phyloP scores from a whole-genome alignment of 92 coral and sea anemone species.

The Phenganax marumi region DNA sequence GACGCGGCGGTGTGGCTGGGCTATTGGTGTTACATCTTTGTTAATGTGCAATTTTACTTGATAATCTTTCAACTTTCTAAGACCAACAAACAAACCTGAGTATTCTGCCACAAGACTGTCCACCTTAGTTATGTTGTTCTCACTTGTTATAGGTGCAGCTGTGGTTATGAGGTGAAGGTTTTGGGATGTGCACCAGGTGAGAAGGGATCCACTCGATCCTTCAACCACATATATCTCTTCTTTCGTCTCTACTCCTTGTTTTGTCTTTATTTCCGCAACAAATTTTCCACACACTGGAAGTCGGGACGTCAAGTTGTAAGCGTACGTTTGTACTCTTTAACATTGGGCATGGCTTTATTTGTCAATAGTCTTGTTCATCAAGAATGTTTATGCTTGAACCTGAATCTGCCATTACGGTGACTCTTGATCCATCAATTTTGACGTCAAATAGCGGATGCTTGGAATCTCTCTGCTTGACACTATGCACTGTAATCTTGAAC shows the following conservation, averaged over 20 bases:
- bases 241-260: not conserved
- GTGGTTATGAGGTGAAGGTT: conserved; percentile 18
- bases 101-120: conserved; percentile 9
- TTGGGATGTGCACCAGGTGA: conserved; percentile 2
- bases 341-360: no score
- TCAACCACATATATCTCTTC: conserved; percentile 34
- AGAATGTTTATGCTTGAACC: no score
- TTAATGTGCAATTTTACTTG: conserved; percentile 36
- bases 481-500: no score
- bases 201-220: conserved; percentile 31
- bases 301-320: not conserved
- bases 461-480: no score
- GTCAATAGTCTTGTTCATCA: no score
- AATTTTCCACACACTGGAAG: conserved; percentile 22
- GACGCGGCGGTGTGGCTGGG: conserved; percentile 25
- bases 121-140: not conserved
- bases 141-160: not conserved
- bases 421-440: not conserved
- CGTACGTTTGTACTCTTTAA: not conserved
- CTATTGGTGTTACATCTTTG: conserved; percentile 15
- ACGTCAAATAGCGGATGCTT: conserved; percentile 15
- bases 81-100: conserved; percentile 13
- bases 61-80: conserved; percentile 17
- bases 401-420: conserved; percentile 7
- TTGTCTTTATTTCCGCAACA: not conserved